Evolutionary conservation across 2,797 vertebrate species (phyloP), one percentile per base, ranked within the genome.

Genomic region (Hozukius guyotensis): DNA sequence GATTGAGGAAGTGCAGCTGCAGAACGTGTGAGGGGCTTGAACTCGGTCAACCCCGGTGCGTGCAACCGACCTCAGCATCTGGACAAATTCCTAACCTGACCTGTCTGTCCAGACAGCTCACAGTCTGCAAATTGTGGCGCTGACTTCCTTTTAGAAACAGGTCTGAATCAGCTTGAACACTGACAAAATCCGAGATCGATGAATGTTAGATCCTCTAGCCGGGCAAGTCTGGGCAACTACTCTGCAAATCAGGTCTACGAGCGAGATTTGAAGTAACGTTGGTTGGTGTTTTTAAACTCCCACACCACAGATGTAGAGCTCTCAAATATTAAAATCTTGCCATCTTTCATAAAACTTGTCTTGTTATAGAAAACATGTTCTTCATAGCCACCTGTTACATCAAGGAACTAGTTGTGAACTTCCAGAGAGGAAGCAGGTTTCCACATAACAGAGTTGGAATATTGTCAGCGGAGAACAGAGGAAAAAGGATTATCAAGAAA

Each of bases 1-100:
- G 62, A 66, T 64, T 82, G 82, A 89, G 82, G 77, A 93, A 87
- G 83, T 83, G 83, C 76, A 88, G 82, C 78, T 87, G 82, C 53
- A 80, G 77, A 80, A 70, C 14, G 75, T 31, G 73, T 38, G 73
- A 87, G 49, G 27, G 29, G 65, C 66, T 49, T 66, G 78, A 92
- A 92, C 87, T 84, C 67, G 29, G 62, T 83, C 74, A 88, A 67
- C 81, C 72, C 14, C 9, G 3, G 22, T 70, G n/a, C 12, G 14
- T 78, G 77, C 77, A 76, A 74, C n/a, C n/a, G 5, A 81, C 66
- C 56, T 81, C n/a, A 83, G 75, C 78, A 84, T 84, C 72, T 87
- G 78, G 82, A 56, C 25, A 60, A 74, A 86, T 67, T 85, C 83
- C 78, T 82, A 27, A 71, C 27, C 59, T 60, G 81, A 80, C 75